Evolutionary conservation across 2,113 vertebrate genomes (phyloP), one percentile per base, ranked within the genome.

Genomic region (Ictalurus punctatus): DNA sequence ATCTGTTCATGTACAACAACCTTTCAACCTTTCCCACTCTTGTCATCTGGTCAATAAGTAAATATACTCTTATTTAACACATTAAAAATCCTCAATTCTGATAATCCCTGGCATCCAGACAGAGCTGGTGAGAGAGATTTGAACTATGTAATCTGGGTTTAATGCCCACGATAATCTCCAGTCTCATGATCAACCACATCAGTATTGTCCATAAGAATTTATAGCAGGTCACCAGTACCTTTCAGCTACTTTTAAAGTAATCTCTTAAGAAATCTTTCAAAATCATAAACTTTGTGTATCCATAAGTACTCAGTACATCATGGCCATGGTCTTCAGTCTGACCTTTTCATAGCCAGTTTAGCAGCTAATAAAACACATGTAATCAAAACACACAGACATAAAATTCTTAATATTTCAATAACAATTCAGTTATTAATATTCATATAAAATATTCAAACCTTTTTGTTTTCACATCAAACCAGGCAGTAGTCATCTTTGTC

Each of bases 281-380:
- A 83, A 78, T 82, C 67, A 89, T 71, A 74, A 69, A 40, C 23
- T 7, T 63, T 44, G 8, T 63, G 23, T 63, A 83, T 63, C 21
- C 58, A 63, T 61, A 74, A 87, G 92, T 89, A 91, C 81, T 81
- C 86, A 89, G 58, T 92, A 88, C 83, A 86, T 78, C 79, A 88
- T 90, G 61, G 79, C 89, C 88, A 78, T 37, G 21, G 81, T 86
- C 73, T 95, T 95, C 94, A 95, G 93, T 95, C 95, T 92, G 93
- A 94, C 95, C 94, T 89, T 89, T 84, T 84, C 67, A 48, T 63
- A 92, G 0, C 95, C 96, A 95, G 95, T 95, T 95, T 96, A 97
- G 96, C 97, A 97, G 97, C 97, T 96, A 95, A 94, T 95, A 95
- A 94, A 95, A 93, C 94, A 88, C 90, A 94, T 92, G 91, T 95